Conservation (phyloP, 2,888 invertebrate genomes). For the Ceratothoa steindachneri region DNA sequence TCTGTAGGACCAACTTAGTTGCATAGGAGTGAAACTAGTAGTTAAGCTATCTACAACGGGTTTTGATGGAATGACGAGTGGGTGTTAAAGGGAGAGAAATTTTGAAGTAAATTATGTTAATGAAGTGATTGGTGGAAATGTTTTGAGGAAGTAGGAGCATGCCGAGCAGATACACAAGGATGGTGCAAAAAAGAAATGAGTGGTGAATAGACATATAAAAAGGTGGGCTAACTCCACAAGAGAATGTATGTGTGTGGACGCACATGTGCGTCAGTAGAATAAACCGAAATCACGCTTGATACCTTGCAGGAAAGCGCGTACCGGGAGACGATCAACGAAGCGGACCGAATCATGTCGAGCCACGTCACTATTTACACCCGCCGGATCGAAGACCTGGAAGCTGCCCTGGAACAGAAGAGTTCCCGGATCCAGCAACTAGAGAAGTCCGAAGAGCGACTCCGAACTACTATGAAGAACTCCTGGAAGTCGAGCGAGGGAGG, state of each 20-base stretch:
- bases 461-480: constrained; percentile 26
- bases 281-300: too few species aligned
- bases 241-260: too few species aligned
- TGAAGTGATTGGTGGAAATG: too few species aligned
- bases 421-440: constrained; percentile 29
- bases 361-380: constrained; percentile 43
- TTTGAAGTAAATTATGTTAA: too few species aligned
- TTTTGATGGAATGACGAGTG: background rate
- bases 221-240: too few species aligned
- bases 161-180: too few species aligned
- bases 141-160: too few species aligned
- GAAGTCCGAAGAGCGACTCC: constrained; percentile 30
- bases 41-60: background rate
- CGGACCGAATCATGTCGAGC: constrained; percentile 44
- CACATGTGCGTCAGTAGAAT: too few species aligned
- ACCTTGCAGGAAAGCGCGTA: constrained; percentile 47
- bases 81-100: too few species aligned
- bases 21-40: background rate
- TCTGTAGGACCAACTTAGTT: too few species aligned
- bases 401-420: constrained; percentile 22
- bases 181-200: too few species aligned
- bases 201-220: too few species aligned
- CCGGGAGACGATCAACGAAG: constrained; percentile 41
- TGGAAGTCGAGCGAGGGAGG: constrained; percentile 34
- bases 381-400: constrained; percentile 42